Conservation (phyloP, 2,797 vertebrate genomes). For the Pseudomugil gertrudae region DNA sequence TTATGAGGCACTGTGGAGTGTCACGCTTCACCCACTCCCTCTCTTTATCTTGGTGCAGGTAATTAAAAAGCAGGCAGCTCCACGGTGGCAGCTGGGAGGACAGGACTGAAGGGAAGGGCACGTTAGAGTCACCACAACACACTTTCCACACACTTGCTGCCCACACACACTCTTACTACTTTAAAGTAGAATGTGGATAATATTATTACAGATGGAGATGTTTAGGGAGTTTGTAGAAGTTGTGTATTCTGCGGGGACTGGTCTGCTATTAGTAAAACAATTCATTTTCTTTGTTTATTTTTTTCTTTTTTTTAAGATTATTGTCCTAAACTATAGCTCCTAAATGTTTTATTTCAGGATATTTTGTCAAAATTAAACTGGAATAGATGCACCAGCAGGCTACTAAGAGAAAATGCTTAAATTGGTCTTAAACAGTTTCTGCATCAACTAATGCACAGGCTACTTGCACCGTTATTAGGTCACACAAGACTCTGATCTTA, state of each 20-base stretch:
- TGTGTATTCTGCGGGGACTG: conserved; percentile 25
- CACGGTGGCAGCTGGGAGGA: conserved; percentile 65
- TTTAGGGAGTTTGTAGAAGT: conserved; percentile 22
- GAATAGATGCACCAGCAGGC: conserved; percentile 11
- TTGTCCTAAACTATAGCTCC: too few relatives aligned
- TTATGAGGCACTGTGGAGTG: conserved; percentile 74
- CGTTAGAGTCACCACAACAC: conserved; percentile 47
- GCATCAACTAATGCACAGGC: conserved; percentile 1
- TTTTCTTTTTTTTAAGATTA: not conserved
- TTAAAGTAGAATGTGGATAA: conserved; percentile 7
- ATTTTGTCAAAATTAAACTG: conserved; percentile 36
- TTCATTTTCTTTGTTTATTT: conserved; percentile 17
- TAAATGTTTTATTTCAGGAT: conserved; percentile 24
- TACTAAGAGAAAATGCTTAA: conserved; percentile 31
- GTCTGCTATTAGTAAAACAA: conserved; percentile 24
- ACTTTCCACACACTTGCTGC: conserved; percentile 16
- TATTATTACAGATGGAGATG: conserved; percentile 18
- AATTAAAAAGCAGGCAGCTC: conserved; percentile 77
- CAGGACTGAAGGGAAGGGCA: conserved; percentile 62
- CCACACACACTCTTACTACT: conserved; percentile 1
- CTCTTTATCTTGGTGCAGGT: conserved; percentile 67
- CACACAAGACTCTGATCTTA: not conserved
- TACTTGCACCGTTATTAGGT: not conserved
- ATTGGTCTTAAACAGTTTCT: conserved; percentile 24
- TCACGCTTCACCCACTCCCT: conserved; percentile 54